Base-by-base conservation (phyloP, 2,888 invertebrate species). In the Marasmarcha lunaedactyla region DNA sequence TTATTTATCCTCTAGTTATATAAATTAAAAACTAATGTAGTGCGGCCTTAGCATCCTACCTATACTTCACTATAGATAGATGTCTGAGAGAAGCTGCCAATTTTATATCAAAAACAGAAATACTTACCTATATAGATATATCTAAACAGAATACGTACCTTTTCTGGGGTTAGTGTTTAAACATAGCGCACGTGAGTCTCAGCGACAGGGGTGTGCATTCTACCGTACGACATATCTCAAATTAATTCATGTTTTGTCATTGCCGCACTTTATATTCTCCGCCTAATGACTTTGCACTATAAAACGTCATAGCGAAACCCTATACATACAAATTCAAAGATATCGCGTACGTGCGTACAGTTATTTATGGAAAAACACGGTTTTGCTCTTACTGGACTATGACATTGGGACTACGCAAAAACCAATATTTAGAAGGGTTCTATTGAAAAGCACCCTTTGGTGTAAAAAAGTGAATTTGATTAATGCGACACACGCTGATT, bases 201-300 rank as follows among this genome's bases (percentile, higher is more conserved):
- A 41, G 45, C 44, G 43, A 56, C 54, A 54, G 54, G 61, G 66
- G 68, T 67, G 64, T 59, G 57, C 81, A 79, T 58, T 67, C 72
- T 65, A 73, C 70, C 81, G 65, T 77, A 56, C 68, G 83, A 81
- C 83, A 71, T 72, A 73, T 77, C 76, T 69, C 66, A 81, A 79
- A 83, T 79, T 81, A 79, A 81, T 79, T 81, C 78, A 72, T 78
- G 78, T 81, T 79, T 79, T 81, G 83, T 81, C 81, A 78, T 79
- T 74, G 73, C 71, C 73, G 69, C 73, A 72, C 79, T 81, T 77
- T 77, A 81, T 68, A 76, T 77, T 73, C 74, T 65, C 59, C 62
- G 62, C 59, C 69, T 78, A 79, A 78, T 81, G 83, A 81, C 76
- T 53, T 69, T 51, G 72, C 74, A 71, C 71, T 76, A 73, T 76